These are phyloP conservation scores for Agelaius tricolor DNA, from an alignment of 2,113 vertebrate genomes.

Conservation along the genomic window DNA sequence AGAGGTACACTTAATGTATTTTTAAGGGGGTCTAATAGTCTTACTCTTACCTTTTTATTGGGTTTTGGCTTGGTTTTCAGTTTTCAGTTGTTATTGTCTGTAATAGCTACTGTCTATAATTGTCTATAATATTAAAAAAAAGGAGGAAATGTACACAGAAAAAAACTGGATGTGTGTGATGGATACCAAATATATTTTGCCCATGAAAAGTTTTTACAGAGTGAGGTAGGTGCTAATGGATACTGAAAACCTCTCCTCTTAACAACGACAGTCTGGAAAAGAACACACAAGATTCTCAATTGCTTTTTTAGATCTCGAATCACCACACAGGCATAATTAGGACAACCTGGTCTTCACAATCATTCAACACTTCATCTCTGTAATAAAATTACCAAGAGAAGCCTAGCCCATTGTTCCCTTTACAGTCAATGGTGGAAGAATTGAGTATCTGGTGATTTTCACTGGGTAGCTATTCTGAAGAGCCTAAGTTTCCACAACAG, in stretches of 20 bases:
- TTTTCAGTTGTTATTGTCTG: neutral
- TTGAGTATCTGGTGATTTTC: neutral
- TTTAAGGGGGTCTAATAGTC: neutral
- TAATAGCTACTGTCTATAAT: neutral
- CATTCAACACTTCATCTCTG: neutral
- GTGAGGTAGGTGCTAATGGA: neutral
- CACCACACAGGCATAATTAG: neutral
- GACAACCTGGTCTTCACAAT: neutral
- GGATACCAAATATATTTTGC: neutral
- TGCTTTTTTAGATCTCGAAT: neutral
- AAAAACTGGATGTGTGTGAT: fast-evolving
- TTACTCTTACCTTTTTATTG: neutral
- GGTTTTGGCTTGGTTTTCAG: neutral
- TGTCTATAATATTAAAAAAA: neutral
- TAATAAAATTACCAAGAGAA: neutral
- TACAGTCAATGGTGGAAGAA: neutral
- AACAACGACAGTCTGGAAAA: neutral
- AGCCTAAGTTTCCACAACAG: neutral
- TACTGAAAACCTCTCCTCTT: neutral
- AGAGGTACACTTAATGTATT: neutral
- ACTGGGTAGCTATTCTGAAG: neutral
- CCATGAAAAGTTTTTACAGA: neutral
- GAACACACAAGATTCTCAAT: neutral
- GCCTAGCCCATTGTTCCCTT: neutral
- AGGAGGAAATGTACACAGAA: neutral